A percentile compares a stretch with the other conserved stretches of the same genome.
These are phyloP conservation scores for Fregetta grallaria DNA, from an alignment of 2,113 vertebrate species.

Conservation along the genomic window DNA sequence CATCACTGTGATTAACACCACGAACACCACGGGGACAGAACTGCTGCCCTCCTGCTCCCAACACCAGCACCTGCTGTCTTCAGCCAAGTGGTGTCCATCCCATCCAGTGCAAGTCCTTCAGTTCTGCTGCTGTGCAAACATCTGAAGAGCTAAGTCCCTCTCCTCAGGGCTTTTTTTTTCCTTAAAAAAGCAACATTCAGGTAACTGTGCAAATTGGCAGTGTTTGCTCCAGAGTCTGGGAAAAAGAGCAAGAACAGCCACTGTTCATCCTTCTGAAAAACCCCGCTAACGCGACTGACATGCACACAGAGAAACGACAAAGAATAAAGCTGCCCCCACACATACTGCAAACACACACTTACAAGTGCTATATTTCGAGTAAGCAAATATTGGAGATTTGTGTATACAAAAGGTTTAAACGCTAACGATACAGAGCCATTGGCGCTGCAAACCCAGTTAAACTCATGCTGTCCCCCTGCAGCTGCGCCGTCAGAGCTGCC, in stretches of 20 bases:
- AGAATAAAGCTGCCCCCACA: neutral
- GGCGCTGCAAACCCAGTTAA: neutral
- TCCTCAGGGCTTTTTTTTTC: neutral
- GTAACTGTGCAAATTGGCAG: neutral
- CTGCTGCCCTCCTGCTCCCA: neutral
- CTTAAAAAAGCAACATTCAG: neutral
- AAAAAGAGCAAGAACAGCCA: neutral
- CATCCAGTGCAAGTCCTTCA: neutral
- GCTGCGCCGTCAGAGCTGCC: neutral
- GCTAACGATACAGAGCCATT: neutral
- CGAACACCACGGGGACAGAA: accelerated
- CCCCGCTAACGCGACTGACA: neutral
- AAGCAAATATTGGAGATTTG: neutral
- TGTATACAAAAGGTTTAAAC: neutral
- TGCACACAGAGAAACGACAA: accelerated
- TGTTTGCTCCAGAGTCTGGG: neutral
- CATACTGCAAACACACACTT: neutral
- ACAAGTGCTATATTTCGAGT: accelerated
- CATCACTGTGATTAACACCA: neutral
- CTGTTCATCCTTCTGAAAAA: neutral
- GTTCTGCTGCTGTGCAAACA: neutral
- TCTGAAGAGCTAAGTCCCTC: neutral
- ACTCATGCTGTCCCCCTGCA: neutral
- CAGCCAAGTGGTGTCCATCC: neutral
- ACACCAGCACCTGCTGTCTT: neutral